phyloP scores from a whole-genome alignment of 2,797 vertebrate species.

The Dallia pectoralis region DNA sequence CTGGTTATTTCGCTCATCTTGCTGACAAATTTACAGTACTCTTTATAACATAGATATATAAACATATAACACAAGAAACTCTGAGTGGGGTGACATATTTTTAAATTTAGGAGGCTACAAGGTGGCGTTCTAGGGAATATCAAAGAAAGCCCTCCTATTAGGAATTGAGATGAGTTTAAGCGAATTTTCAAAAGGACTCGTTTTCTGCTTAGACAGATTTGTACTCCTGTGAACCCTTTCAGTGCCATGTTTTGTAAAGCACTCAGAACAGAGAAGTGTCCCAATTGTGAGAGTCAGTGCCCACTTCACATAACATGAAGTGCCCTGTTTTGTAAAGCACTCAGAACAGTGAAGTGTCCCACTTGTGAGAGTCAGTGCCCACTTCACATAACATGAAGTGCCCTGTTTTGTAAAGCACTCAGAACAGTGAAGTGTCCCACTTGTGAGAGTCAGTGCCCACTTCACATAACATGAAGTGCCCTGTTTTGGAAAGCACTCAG shows the following conservation, averaged over 20 bases:
- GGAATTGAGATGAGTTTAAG: conserved; percentile 66
- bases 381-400: conserved; percentile 41
- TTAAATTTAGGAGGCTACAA: conserved; percentile 61
- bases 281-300: conserved; percentile 42
- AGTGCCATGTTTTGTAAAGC: conserved; percentile 44
- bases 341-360: conserved; percentile 40
- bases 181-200: conserved; percentile 69
- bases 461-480: conserved; percentile 38
- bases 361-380: conserved; percentile 42
- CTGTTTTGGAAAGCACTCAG: conserved; percentile 26
- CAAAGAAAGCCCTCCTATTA: conserved; percentile 55
- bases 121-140: conserved; percentile 47
- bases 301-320: conserved; percentile 40
- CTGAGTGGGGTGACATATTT: conserved; percentile 43
- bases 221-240: conserved; percentile 55
- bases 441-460: conserved; percentile 44
- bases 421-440: conserved; percentile 37
- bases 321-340: conserved; percentile 22
- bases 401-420: conserved; percentile 27
- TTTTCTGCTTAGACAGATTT: conserved; percentile 63
- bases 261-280: conserved; percentile 41
- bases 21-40: not conserved
- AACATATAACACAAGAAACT: conserved; percentile 34
- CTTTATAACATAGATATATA: not conserved
- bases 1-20: too few relatives aligned